These are phyloP conservation scores for Ceramica pisi DNA, from an alignment of 2,888 invertebrate species.

Conservation along the genomic window DNA sequence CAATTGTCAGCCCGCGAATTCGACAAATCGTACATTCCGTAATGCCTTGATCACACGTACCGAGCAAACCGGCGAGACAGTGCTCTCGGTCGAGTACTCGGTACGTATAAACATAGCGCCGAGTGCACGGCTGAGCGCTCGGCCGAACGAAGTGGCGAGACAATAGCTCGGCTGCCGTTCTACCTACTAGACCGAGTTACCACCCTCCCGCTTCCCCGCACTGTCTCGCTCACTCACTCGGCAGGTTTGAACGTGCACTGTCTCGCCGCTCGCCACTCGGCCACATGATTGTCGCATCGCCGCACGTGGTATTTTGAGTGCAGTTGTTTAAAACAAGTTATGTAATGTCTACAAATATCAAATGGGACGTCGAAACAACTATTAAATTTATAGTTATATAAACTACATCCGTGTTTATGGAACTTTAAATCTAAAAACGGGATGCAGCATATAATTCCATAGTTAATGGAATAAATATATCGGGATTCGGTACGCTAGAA, in stretches of 20 bases:
- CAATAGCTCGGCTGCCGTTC: background rate
- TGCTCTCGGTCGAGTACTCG: too few relatives aligned
- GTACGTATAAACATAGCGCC: too few relatives aligned
- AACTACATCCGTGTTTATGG: constrained; percentile 44
- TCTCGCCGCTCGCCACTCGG: constrained; percentile 16
- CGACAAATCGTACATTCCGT: too few relatives aligned
- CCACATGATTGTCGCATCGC: constrained; percentile 19
- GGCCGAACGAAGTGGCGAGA: too few relatives aligned
- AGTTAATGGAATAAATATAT: constrained; percentile 14
- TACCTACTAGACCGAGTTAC: constrained; percentile 14
- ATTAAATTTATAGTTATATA: constrained; percentile 48
- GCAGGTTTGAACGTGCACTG: constrained; percentile 43
- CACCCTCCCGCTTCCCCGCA: constrained; percentile 34
- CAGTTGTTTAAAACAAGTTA: constrained; percentile 19
- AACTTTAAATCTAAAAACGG: constrained; percentile 33
- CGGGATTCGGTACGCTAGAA: constrained; percentile 11
- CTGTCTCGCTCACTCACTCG: constrained; percentile 43
- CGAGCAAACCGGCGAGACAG: too few relatives aligned
- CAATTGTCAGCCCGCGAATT: too few relatives aligned
- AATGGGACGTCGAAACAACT: constrained; percentile 39
- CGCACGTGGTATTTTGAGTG: constrained; percentile 9
- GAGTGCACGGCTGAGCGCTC: too few relatives aligned
- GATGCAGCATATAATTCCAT: constrained; percentile 32
- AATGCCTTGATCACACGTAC: too few relatives aligned
- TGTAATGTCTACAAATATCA: constrained; percentile 30